phyloP scores from a whole-genome alignment of 2,797 vertebrate genomes.

The Gambelia wislizenii region DNA sequence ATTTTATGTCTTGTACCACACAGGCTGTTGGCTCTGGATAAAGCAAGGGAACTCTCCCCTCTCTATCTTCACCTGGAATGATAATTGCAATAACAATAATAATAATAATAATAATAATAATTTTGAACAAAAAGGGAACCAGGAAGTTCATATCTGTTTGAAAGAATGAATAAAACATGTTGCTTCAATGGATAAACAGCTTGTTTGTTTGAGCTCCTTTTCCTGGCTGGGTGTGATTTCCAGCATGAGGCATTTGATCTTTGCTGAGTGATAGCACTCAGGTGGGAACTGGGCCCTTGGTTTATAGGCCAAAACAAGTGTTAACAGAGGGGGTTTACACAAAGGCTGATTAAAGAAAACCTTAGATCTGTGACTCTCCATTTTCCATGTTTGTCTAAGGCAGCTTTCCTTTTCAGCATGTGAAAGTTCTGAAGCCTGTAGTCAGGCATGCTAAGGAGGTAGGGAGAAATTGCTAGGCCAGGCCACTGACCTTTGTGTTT shows the following conservation, averaged over 20 bases:
- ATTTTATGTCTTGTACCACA: no score
- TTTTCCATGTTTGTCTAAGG: constrained; percentile 26
- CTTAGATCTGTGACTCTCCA: background rate
- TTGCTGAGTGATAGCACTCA: constrained; percentile 52
- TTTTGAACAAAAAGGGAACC: constrained; percentile 9
- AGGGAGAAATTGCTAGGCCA: constrained; percentile 26
- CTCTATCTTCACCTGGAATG: no score
- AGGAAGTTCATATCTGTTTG: constrained; percentile 61
- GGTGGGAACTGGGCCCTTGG: constrained; percentile 47
- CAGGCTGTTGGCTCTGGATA: no score
- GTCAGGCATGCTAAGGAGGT: background rate
- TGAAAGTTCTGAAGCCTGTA: background rate
- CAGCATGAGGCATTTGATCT: constrained; percentile 58
- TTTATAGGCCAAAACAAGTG: constrained; percentile 50
- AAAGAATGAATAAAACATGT: constrained; percentile 48
- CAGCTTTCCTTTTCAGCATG: background rate
- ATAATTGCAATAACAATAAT: no score
- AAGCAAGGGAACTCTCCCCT: no score
- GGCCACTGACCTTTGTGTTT: background rate
- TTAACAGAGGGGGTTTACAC: constrained; percentile 58
- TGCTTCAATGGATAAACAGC: constrained; percentile 61
- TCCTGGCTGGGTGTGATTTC: background rate
- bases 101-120: constrained; percentile 7
- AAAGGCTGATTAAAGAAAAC: constrained; percentile 31
- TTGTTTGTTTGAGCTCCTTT: constrained; percentile 56